Base-by-base conservation (phyloP, 2,888 invertebrate species). In the Emmelina monodactyla region DNA sequence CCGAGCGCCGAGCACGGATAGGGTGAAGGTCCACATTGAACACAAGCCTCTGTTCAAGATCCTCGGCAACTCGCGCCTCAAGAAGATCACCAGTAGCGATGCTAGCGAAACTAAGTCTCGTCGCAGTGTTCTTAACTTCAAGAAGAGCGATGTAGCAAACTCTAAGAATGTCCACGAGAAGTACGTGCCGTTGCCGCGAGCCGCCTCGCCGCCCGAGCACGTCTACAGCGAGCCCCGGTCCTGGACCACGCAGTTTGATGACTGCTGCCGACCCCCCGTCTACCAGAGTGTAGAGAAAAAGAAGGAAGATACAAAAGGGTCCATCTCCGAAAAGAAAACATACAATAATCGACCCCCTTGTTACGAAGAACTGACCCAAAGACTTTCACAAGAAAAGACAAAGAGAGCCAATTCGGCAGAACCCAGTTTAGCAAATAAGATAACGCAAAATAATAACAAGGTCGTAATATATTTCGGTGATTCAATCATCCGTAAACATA, bases 381-480 rank as follows among this genome's bases (percentile, higher is more conserved):
- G 70, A 44, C 54, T 79, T 36, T 71, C 73, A 6, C 71, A 65
- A 59, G 84, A 72, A 55, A 83, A 61, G 51, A 80, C 50, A 46
- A 84, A 64, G 58, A 83, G 59, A 62, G 60, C 46, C 37, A 45
- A 53, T 32, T 62, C 62, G 7, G 42, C 50, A 10, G 69, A 71
- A 41, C 55, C 58, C 19, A 68, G 65, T 9, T 47, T 78, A 14
- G 62, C 76, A 5, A 76, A 78, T 40, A 78, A 78, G 54, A 73
- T 76, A 37, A 81, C 76, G 34, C 68, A 80, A 54, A 69, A 69
- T 44, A 73, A 78, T 45, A 87, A 88, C 53, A 87, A 85, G 69
- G 87, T 88, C n/a, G 85, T 88, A 32, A 87, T 88, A 49, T 88
- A 88, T 58, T 88, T 88, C 45, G 88, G 88, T 19, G 88, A 88